Evolutionary conservation across 2,113 vertebrate genomes (phyloP).

Genomic region (Abramis brama): DNA sequence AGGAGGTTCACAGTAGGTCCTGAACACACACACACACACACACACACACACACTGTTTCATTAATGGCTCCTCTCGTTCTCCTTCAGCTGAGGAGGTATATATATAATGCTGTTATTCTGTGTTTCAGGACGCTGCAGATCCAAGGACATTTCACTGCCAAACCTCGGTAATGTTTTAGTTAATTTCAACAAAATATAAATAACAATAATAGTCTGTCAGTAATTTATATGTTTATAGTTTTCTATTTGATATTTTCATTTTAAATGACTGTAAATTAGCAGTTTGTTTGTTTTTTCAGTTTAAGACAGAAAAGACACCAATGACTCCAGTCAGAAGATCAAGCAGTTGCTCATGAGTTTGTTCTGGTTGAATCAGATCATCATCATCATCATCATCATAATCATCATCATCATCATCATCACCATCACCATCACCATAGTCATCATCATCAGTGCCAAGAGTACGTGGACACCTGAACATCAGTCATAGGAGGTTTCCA

Average conservation of each 20-base stretch:
- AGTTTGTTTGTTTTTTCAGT: neutral
- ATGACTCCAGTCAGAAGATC: neutral
- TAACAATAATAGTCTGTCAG: neutral
- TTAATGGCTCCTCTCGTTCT: too few species aligned
- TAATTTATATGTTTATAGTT: neutral
- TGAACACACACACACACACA: neutral
- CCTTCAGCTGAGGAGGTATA: too few species aligned
- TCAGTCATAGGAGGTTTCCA: too few species aligned
- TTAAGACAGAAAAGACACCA: neutral
- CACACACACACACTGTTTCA: too few species aligned
- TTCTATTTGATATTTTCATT: neutral
- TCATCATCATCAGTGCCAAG: too few species aligned
- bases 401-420: too few species aligned
- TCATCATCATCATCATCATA: too few species aligned
- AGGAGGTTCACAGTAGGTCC: too few species aligned
- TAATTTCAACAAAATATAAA: neutral
- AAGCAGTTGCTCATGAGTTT: neutral
- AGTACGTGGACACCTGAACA: too few species aligned
- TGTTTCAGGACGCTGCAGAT: neutral
- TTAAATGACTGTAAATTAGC: neutral
- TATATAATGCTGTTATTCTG: neutral
- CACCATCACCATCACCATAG: too few species aligned
- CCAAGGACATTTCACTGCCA: neutral
- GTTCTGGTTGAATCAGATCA: neutral
- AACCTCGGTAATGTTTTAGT: neutral